Evolutionary conservation across 2,113 vertebrate genomes (phyloP).

Genomic region (Astatoreochromis straeleni): DNA sequence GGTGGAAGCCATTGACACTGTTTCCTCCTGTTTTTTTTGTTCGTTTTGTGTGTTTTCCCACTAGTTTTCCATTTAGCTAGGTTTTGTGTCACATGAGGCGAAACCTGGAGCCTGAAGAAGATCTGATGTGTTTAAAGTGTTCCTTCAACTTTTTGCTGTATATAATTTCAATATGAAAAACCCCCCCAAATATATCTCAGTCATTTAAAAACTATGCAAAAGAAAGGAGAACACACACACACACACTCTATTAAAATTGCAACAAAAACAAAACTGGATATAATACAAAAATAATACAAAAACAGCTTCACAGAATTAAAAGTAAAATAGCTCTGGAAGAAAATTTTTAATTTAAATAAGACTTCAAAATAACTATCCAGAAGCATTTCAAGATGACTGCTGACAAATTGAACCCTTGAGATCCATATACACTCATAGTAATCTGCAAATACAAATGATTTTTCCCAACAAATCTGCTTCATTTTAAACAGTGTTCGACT

Average conservation of each 20-base stretch:
- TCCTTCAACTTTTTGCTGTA: background rate
- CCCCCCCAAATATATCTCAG: rapidly evolving
- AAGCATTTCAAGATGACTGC: background rate
- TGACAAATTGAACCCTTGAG: background rate
- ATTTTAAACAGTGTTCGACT: background rate
- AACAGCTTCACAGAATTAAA: background rate
- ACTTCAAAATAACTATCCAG: background rate
- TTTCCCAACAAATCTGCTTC: background rate
- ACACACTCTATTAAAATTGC: background rate
- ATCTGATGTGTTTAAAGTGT: background rate
- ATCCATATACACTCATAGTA: background rate
- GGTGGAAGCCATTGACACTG: background rate
- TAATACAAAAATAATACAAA: background rate
- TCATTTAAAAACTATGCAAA: background rate
- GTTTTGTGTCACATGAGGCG: background rate
- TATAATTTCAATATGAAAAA: rapidly evolving
- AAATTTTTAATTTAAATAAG: background rate
- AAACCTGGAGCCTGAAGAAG: background rate
- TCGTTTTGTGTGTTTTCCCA: background rate
- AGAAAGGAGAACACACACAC: background rate
- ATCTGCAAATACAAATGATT: background rate
- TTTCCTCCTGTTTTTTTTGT: background rate
- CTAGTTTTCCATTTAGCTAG: background rate
- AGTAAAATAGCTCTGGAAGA: background rate
- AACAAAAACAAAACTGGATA: background rate